Evolutionary conservation across 1,140 invertebrate genomes (phyloP).

Genomic region (Myzus persicae): DNA sequence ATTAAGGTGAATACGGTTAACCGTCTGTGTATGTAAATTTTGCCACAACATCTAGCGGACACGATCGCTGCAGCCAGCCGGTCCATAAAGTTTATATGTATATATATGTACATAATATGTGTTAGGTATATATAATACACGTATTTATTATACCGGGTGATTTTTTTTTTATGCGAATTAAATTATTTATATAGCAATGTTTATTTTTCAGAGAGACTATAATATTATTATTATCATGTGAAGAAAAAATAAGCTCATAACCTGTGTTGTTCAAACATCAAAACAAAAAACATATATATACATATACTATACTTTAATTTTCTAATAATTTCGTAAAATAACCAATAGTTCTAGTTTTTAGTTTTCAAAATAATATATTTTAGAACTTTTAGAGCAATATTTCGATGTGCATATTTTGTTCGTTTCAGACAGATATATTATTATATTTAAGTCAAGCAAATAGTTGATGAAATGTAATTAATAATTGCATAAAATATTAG

Average conservation of each 20-base stretch:
- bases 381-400: not conserved
- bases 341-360: no score
- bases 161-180: not conserved
- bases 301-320: not conserved
- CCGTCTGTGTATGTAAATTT: not conserved
- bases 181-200: not conserved
- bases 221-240: not conserved
- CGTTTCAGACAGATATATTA: no score
- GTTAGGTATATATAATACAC: not conserved
- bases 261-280: not conserved
- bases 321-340: not conserved
- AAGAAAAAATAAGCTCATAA: not conserved
- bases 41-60: no score
- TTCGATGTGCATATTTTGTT: not conserved
- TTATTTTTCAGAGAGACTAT: not conserved
- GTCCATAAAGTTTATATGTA: not conserved
- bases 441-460: not conserved
- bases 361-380: no score
- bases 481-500: not conserved
- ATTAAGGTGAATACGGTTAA: not conserved
- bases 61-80: not conserved
- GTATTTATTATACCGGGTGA: constrained; percentile 12
- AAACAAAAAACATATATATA: not conserved
- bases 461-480: not conserved
- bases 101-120: not conserved